Evolutionary conservation across 2,113 vertebrate species (phyloP), one percentile per base, ranked within the genome.

Genomic region (Falco punctatus): DNA sequence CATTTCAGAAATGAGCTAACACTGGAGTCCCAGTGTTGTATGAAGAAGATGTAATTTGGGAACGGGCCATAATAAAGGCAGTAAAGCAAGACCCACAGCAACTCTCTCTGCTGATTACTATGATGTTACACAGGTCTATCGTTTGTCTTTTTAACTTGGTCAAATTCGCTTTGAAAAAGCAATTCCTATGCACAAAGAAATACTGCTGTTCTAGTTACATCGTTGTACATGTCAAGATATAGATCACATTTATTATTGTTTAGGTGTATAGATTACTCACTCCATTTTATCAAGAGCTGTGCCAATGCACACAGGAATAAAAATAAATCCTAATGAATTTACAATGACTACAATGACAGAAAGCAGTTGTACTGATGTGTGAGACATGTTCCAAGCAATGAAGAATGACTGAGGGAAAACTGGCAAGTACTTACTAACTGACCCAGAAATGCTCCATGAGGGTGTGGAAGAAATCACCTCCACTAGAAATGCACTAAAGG

Each of bases 261-360:
- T 79, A 90, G 38, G 8, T 17, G 75, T 61, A 86, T 24, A 44
- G 14, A 48, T 69, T 79, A 33, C 65, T 85, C 75, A 69, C 16
- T 51, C 28, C 3, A 9, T 94, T 93, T 83, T 67, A 58, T 88
- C 35, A 90, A 66, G 73, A 88, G 55, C 22, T 80, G 46, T 92
- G 49, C 38, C 74, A 77, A 49, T 8, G 14, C 67, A 62, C 7
- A 3, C 55, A 78, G n/a, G 54, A 90, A 62, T 32, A 88, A 77
- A 92, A 90, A 88, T 67, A 88, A 95, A 94, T 88, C 71, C 62
- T 83, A 66, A 77, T 88, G 64, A 83, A 46, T 14, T 38, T 38
- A 38, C 38, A 38, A 3, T 14, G 48, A 44, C 54, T 38, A 38
- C 38, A 38, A 3, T 14, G 48, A 44, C 54, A 81, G 46, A 80